phyloP scores from a whole-genome alignment of 2,797 vertebrate species.

The Trematomus bernacchii region DNA sequence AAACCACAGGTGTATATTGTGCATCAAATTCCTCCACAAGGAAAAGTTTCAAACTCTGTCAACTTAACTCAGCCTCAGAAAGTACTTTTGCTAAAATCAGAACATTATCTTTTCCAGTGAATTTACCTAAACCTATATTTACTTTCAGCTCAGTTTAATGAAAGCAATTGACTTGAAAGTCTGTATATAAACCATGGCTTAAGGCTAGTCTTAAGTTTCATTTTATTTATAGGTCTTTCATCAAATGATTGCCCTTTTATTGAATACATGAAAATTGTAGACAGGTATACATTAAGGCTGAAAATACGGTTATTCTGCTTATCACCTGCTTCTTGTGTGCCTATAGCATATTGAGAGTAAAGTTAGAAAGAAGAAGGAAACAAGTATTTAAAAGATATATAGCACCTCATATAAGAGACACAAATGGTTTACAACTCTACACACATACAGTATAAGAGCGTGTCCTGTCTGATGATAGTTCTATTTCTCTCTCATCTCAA shows the following conservation, averaged over 20 bases:
- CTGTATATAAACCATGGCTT: background rate
- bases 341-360: too few species aligned
- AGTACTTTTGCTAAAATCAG: background rate
- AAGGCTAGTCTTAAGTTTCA: background rate
- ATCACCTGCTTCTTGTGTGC: too few species aligned
- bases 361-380: background rate
- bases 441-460: background rate
- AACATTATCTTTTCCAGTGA: background rate
- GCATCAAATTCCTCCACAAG: constrained; percentile 4
- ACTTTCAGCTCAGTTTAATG: too few species aligned
- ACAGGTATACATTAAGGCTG: too few species aligned
- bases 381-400: background rate
- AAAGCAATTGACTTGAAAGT: constrained; percentile 8
- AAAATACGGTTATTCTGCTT: too few species aligned
- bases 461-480: background rate
- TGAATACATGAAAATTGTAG: background rate
- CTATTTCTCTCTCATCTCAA: background rate
- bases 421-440: background rate
- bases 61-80: constrained; percentile 1
- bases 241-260: background rate
- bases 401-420: too few species aligned
- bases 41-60: background rate
- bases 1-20: constrained; percentile 32
- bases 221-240: background rate
- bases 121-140: background rate